Evolutionary conservation across 2,113 vertebrate species (phyloP).

Genomic region (Rhodinocichla rosea): DNA sequence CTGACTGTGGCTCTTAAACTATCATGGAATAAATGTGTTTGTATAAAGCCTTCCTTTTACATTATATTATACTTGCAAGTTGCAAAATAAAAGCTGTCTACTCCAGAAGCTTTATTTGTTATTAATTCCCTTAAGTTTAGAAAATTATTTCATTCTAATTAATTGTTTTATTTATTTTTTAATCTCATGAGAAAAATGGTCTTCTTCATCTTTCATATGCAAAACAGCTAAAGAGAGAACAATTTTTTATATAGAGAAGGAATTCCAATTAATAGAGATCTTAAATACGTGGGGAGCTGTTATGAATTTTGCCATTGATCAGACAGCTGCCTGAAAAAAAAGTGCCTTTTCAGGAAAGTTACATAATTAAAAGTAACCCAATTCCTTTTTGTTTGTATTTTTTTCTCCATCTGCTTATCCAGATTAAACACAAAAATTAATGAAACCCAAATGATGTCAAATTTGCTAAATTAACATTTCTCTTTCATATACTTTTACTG

Average conservation of each 20-base stretch:
- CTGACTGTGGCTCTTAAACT: not conserved
- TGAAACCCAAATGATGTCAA: not conserved
- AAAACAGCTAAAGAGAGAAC: not conserved
- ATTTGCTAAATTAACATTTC: not conserved
- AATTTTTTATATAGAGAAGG: not conserved
- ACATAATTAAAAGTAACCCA: not conserved
- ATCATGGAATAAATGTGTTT: not conserved
- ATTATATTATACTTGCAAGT: not conserved
- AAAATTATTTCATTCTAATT: slow-evolving; percentile 26
- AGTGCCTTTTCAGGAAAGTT: not conserved
- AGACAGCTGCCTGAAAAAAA: not conserved
- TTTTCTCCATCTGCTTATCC: not conserved
- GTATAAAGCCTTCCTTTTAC: not conserved
- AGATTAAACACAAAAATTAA: not conserved
- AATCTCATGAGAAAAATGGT: slow-evolving; percentile 26
- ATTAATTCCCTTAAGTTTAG: slow-evolving; percentile 42
- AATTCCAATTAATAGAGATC: slow-evolving; percentile 21
- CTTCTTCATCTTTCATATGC: slow-evolving; percentile 23
- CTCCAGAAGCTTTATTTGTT: slow-evolving; percentile 37
- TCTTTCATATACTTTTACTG: not conserved
- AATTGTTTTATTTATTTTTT: slow-evolving; percentile 41
- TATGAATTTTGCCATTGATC: slow-evolving; percentile 9
- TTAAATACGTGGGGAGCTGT: not conserved
- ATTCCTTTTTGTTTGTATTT: not conserved
- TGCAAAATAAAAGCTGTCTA: slow-evolving; percentile 25